These are phyloP conservation scores for Pelmatolapia mariae DNA, from an alignment of 2,113 vertebrate species.

Conservation along the genomic window DNA sequence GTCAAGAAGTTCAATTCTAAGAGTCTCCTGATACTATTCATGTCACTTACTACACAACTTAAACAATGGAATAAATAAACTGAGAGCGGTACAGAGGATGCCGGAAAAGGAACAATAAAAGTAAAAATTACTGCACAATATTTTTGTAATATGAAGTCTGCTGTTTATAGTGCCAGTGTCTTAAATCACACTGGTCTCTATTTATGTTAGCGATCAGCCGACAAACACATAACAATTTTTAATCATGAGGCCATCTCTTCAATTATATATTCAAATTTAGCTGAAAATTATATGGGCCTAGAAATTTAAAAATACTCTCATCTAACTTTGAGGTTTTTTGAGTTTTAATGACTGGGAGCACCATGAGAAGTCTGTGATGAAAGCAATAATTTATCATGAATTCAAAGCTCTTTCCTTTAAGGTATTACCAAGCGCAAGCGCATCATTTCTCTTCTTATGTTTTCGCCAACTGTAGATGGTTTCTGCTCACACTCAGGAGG, in stretches of 20 bases:
- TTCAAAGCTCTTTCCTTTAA: background rate
- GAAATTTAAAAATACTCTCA: background rate
- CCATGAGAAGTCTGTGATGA: background rate
- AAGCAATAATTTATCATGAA: background rate
- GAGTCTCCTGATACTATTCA: background rate
- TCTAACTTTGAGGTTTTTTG: background rate
- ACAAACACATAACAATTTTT: background rate
- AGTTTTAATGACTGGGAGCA: background rate
- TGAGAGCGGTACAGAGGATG: background rate
- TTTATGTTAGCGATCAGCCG: background rate
- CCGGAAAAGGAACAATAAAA: background rate
- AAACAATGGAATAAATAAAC: background rate
- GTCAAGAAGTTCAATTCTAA: background rate
- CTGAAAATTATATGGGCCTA: conserved; percentile 4
- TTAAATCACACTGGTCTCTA: background rate
- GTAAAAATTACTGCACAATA: background rate
- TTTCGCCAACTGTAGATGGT: background rate
- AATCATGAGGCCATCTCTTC: background rate
- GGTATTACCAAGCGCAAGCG: background rate
- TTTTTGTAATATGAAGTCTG: background rate
- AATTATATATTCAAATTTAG: conserved; percentile 20
- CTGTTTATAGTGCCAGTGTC: background rate
- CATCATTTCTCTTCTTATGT: background rate
- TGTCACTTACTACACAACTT: background rate
- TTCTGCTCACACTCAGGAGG: background rate